A percentile compares a stretch with the other conserved stretches of the same genome.
phyloP scores from a whole-genome alignment of 2,797 vertebrate species.

The Chaetodon trifasciatus region DNA sequence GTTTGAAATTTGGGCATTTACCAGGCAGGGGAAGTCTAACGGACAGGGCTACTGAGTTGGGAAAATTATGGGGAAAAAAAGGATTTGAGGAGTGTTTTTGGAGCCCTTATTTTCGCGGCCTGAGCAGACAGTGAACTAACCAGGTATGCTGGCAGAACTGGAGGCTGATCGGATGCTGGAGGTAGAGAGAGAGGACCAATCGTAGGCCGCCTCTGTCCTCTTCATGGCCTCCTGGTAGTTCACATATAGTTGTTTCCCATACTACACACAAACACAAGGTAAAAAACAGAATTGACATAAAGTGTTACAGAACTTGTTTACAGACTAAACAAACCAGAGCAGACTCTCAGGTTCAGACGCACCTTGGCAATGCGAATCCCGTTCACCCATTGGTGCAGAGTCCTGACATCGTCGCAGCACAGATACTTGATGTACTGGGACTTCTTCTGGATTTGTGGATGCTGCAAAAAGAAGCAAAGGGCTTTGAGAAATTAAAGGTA shows the following conservation, averaged over 20 bases:
- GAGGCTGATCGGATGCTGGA: constrained; percentile 97
- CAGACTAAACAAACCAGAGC: not conserved
- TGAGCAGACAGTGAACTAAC: constrained; percentile 75
- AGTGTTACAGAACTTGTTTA: not conserved
- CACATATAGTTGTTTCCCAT: constrained; percentile 94
- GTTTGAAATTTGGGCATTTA: too few species aligned
- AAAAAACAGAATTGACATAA: not conserved
- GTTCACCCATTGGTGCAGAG: constrained; percentile 98
- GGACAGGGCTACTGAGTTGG: not conserved
- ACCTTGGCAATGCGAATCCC: constrained; percentile 98
- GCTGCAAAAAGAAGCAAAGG: constrained; percentile 79
- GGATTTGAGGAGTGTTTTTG: not conserved
- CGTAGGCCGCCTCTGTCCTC: constrained; percentile 95
- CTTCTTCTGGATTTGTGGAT: constrained; percentile 99
- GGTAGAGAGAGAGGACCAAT: constrained; percentile 98
- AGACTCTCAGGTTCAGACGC: not conserved
- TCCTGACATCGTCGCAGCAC: constrained; percentile 96
- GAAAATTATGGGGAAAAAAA: not conserved
- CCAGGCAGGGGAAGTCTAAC: not conserved
- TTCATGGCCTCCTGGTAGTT: constrained; percentile 99
- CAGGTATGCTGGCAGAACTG: constrained; percentile 95
- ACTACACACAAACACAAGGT: constrained; percentile 82
- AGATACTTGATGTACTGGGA: constrained; percentile 99
- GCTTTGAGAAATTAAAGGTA: not conserved
- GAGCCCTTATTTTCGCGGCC: too few species aligned